Evolutionary conservation across 2,113 vertebrate species (phyloP).

Genomic region (Neolamprologus brichardi): DNA sequence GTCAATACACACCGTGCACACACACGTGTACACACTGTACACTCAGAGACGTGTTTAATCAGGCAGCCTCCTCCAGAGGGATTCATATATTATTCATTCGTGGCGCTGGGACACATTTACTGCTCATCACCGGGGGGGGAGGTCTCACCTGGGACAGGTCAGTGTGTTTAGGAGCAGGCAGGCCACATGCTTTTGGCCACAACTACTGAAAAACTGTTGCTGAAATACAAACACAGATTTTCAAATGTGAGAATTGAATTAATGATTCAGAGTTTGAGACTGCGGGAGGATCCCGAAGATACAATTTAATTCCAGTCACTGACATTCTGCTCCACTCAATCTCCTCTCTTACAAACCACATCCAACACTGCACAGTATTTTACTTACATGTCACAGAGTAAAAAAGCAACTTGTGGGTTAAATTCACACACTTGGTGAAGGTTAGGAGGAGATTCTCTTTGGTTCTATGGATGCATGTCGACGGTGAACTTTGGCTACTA

Average conservation of each 20-base stretch:
- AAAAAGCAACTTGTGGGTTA: not conserved
- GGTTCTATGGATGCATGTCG: not conserved
- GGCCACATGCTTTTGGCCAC: not conserved
- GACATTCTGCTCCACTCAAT: not conserved
- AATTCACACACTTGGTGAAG: not conserved
- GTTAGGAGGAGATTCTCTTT: not conserved
- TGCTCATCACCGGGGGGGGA: not conserved
- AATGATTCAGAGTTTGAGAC: not conserved
- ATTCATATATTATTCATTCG: constrained; percentile 29
- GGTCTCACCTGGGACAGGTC: not conserved
- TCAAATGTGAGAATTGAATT: not conserved
- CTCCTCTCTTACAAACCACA: not conserved
- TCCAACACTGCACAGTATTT: accelerated
- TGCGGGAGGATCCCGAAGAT: not conserved
- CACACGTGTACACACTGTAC: accelerated
- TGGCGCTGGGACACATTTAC: not conserved
- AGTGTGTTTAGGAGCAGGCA: not conserved
- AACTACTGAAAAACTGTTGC: not conserved
- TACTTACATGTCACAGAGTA: not conserved
- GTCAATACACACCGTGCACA: not conserved
- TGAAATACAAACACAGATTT: not conserved
- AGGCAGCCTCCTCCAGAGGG: not conserved
- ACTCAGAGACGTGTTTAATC: not conserved
- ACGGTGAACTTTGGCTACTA: not conserved
- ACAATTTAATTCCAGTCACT: not conserved